These are phyloP conservation scores for Scaptomyza flava DNA, from an alignment of 2,888 invertebrate genomes.

Conservation along the genomic window DNA sequence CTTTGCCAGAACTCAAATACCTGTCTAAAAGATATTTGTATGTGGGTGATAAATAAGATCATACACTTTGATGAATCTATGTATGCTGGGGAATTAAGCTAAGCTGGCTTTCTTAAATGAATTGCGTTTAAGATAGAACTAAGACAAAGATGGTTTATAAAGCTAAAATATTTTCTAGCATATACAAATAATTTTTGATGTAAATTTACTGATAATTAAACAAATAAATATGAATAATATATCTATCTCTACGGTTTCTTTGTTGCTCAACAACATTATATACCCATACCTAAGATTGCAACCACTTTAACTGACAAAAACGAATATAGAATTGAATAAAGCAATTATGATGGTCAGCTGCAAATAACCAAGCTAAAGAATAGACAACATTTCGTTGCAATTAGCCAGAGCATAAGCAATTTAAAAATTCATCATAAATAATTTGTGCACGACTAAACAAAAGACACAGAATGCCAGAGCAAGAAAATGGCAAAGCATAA, in stretches of 20 bases:
- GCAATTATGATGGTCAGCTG: constrained; percentile 57
- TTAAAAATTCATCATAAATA: constrained; percentile 57
- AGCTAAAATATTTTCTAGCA: too few species aligned
- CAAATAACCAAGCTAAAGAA: constrained; percentile 46
- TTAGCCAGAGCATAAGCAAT: constrained; percentile 51
- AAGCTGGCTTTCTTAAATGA: background rate
- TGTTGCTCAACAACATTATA: background rate
- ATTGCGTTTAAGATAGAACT: background rate
- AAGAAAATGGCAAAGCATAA: constrained; percentile 24
- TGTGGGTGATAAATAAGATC: constrained; percentile 65
- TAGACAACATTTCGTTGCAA: constrained; percentile 53
- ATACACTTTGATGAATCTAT: constrained; percentile 6
- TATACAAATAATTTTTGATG: background rate
- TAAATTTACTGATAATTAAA: background rate
- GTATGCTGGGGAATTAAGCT: background rate
- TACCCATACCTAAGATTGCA: background rate
- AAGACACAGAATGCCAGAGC: constrained; percentile 49
- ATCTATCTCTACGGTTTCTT: too few species aligned
- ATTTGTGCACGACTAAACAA: constrained; percentile 57
- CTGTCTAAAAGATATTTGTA: constrained; percentile 37
- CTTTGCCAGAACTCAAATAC: constrained; percentile 53
- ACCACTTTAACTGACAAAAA: background rate
- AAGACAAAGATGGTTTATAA: background rate
- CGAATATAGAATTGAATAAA: constrained; percentile 2
- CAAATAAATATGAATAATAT: background rate